Evolutionary conservation across 2,797 vertebrate species (phyloP).

Genomic region (Acanthurus tractus): DNA sequence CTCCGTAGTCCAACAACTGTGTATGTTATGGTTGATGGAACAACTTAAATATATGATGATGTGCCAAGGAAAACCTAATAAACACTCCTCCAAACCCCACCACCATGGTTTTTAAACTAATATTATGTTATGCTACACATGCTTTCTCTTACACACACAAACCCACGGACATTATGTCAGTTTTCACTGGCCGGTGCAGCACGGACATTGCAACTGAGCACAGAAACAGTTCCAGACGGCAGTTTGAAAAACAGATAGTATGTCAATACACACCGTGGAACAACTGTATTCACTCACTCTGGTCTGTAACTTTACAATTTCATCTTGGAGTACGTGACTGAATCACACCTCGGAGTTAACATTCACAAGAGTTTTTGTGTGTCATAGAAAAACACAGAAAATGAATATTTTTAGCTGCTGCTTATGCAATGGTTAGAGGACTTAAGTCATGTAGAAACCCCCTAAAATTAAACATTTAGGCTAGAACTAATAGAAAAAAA

Average conservation of each 20-base stretch:
- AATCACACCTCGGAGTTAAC: conserved; percentile 54
- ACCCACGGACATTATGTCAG: conserved; percentile 70
- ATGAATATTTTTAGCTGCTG: conserved; percentile 71
- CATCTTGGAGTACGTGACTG: conserved; percentile 46
- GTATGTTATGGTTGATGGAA: conserved; percentile 77
- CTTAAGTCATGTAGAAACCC: conserved; percentile 66
- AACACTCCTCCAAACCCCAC: conserved; percentile 74
- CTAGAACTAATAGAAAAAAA: conserved; percentile 60
- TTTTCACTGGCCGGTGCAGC: conserved; percentile 62
- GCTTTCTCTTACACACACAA: conserved; percentile 34
- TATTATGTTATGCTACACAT: conserved; percentile 77
- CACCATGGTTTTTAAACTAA: conserved; percentile 76
- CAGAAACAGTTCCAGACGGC: conserved; percentile 70
- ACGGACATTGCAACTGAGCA: conserved; percentile 68
- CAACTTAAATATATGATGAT: conserved; percentile 74
- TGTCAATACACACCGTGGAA: conserved; percentile 63
- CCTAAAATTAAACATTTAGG: conserved; percentile 74
- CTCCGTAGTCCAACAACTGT: conserved; percentile 60
- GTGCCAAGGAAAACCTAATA: conserved; percentile 83
- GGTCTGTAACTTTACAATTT: conserved; percentile 58
- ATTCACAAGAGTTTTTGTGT: conserved; percentile 44
- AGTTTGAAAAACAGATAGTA: conserved; percentile 73
- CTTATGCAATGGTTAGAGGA: conserved; percentile 62
- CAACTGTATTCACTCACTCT: conserved; percentile 61
- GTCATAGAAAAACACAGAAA: conserved; percentile 61